Evolutionary conservation across 2,888 invertebrate species (phyloP).

Genomic region (Drosophila cognata): DNA sequence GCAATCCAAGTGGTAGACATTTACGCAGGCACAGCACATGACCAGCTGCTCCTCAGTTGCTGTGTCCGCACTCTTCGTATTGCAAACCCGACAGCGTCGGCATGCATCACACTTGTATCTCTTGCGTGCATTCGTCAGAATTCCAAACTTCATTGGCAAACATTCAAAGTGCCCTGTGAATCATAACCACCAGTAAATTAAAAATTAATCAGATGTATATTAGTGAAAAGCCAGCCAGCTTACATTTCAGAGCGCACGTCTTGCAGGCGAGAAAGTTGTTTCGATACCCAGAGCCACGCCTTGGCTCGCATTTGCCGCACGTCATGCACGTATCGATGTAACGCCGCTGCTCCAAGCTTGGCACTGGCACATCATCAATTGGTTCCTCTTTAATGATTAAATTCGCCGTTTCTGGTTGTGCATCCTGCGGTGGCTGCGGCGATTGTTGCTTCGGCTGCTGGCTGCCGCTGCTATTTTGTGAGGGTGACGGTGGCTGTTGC

Average conservation of each 20-base stretch:
- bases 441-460: constrained; percentile 3
- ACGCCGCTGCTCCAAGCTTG: constrained; percentile 22
- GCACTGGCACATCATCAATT: neutral
- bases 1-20: constrained; percentile 93
- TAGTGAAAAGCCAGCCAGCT: constrained; percentile 4
- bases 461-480: neutral
- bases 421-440: constrained; percentile 1
- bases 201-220: neutral
- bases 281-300: constrained; percentile 77
- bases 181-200: neutral
- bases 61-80: neutral
- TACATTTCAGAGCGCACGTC: constrained; percentile 75
- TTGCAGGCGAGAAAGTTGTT: constrained; percentile 79
- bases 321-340: constrained; percentile 67
- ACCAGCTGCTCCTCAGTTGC: constrained; percentile 87
- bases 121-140: constrained; percentile 72
- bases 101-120: constrained; percentile 95
- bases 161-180: constrained; percentile 82
- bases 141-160: constrained; percentile 70
- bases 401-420: neutral
- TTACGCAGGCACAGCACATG: constrained; percentile 92
- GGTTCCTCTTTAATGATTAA: constrained; percentile 2
- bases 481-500: constrained; percentile 2
- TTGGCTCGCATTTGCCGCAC: constrained; percentile 74
- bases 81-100: constrained; percentile 89